phyloP scores from a whole-genome alignment of 2,888 invertebrate genomes.

The Orthosia cruda region DNA sequence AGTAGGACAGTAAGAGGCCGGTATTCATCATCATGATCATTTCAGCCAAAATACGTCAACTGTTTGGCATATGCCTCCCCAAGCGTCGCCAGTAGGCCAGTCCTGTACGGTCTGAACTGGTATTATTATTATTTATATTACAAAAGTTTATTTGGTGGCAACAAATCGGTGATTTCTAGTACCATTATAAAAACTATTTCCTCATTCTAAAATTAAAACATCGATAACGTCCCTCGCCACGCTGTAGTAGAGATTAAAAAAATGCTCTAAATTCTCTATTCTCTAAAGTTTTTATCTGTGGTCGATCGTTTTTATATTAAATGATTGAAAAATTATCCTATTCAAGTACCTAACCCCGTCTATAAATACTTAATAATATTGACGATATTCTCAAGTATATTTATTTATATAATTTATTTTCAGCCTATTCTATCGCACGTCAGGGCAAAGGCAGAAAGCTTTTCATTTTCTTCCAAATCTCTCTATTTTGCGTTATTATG shows the following conservation, averaged over 20 bases:
- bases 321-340: conserved; percentile 29
- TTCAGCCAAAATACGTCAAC: no score
- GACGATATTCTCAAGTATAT: background rate
- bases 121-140: no score
- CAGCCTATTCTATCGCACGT: no score
- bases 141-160: background rate
- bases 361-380: conserved; percentile 34
- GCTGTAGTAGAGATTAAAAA: conserved; percentile 73
- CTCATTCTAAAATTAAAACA: conserved; percentile 75
- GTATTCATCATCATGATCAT: no score
- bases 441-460: no score
- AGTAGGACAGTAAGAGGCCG: no score
- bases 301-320: conserved; percentile 37
- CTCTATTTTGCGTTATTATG: no score
- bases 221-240: conserved; percentile 78
- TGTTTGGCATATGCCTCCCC: no score
- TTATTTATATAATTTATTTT: background rate
- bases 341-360: conserved; percentile 33
- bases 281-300: conserved; percentile 28
- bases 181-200: conserved; percentile 68
- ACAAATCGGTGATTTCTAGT: conserved; percentile 24
- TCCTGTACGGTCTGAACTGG: no score
- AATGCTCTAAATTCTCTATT: conserved; percentile 54
- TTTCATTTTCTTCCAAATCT: no score
- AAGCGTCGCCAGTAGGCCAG: no score